These are phyloP conservation scores for Eolophus roseicapilla DNA, from an alignment of 2,113 vertebrate genomes.

Conservation along the genomic window DNA sequence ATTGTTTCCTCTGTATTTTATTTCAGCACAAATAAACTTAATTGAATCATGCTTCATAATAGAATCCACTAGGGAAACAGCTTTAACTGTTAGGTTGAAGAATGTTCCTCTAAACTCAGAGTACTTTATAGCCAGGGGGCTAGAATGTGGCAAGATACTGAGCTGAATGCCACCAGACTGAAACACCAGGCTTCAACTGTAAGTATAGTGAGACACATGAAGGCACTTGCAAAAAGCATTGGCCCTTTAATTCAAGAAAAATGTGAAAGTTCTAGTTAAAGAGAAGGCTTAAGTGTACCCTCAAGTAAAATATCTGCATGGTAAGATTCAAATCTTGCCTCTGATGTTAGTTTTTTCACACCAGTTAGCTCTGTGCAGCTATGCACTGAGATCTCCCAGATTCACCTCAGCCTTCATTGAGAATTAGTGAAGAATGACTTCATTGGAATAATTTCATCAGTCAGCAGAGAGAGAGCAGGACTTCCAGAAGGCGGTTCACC, in stretches of 20 bases:
- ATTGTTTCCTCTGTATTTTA: not conserved
- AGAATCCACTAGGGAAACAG: not conserved
- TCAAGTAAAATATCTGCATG: not conserved
- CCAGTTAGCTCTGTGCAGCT: not conserved
- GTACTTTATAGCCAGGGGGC: not conserved
- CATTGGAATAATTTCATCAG: not conserved
- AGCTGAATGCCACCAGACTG: not conserved
- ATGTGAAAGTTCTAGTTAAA: not conserved
- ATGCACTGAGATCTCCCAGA: not conserved
- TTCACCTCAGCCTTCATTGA: not conserved
- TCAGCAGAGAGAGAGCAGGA: not conserved
- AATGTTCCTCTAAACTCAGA: not conserved
- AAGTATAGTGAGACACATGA: not conserved
- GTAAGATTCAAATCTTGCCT: not conserved
- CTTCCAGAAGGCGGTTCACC: not conserved
- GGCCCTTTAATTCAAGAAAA: not conserved
- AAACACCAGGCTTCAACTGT: accelerated
- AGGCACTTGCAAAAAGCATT: not conserved
- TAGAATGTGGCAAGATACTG: not conserved
- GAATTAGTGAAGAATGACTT: not conserved
- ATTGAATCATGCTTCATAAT: not conserved
- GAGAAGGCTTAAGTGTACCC: not conserved
- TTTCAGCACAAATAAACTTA: not conserved
- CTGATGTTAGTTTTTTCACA: not conserved
- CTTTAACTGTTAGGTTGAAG: not conserved